phyloP scores from a whole-genome alignment of 1,140 invertebrate species.

The Trichonephila inaurata region DNA sequence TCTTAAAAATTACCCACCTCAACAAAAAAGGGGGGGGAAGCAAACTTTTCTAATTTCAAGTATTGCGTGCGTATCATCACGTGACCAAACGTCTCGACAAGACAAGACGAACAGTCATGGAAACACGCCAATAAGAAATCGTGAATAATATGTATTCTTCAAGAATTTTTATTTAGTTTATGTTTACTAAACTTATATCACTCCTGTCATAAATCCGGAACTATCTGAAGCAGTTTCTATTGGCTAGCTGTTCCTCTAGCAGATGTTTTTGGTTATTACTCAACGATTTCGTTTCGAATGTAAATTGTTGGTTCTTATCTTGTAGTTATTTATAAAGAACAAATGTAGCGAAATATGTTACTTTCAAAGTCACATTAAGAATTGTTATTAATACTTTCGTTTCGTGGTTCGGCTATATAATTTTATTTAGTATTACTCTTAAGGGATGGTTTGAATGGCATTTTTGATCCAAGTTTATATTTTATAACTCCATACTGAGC shows the following conservation, averaged over 20 bases:
- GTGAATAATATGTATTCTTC: not conserved
- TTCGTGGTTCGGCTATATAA: not conserved
- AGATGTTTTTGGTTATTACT: not conserved
- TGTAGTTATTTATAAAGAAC: not conserved
- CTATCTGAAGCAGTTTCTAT: not conserved
- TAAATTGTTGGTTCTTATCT: not conserved
- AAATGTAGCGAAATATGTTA: not conserved
- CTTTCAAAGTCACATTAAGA: not conserved
- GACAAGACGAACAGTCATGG: not conserved
- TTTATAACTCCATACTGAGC: not conserved
- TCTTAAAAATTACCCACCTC: not conserved
- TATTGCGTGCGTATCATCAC: not conserved
- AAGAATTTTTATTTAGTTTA: not conserved
- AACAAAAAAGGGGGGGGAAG: not conserved
- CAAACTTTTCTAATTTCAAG: constrained; percentile 8
- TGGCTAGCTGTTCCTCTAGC: not conserved
- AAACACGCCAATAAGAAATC: not conserved
- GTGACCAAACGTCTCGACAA: not conserved
- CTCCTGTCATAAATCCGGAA: not conserved
- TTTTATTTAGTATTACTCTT: not conserved
- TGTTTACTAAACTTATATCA: not conserved
- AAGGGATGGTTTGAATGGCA: not conserved
- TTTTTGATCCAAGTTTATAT: not conserved
- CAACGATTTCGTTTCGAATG: not conserved
- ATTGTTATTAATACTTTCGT: not conserved